Evolutionary conservation across 2,113 vertebrate species (phyloP).

Genomic region (Triplophysa rosa): DNA sequence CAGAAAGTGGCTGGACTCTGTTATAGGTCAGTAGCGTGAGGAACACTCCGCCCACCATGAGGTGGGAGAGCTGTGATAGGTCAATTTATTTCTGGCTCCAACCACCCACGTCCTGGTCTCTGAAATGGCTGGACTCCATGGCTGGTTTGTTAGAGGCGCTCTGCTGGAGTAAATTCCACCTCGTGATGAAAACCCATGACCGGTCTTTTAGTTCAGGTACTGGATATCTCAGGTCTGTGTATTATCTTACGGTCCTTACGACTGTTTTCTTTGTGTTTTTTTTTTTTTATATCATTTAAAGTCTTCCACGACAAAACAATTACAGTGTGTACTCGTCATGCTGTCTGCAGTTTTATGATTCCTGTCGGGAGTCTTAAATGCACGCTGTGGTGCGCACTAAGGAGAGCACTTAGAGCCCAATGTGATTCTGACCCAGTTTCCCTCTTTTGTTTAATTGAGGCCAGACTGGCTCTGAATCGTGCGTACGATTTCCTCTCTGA

Average conservation of each 20-base stretch:
- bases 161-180: conserved; percentile 55
- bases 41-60: conserved; percentile 49
- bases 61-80: conserved; percentile 32
- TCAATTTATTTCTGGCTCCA: conserved; percentile 32
- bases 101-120: conserved; percentile 4
- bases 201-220: conserved; percentile 57
- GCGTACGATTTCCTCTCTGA: conserved; percentile 6
- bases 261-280: background rate
- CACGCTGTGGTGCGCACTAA: conserved; percentile 23
- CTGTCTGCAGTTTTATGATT: conserved; percentile 33
- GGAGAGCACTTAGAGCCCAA: conserved; percentile 30
- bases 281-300: background rate
- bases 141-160: conserved; percentile 30
- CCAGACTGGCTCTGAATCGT: conserved; percentile 17
- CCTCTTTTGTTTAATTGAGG: conserved; percentile 34
- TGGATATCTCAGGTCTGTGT: conserved; percentile 64
- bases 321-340: conserved; percentile 25
- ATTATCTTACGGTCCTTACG: conserved; percentile 8
- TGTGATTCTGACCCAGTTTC: conserved; percentile 35
- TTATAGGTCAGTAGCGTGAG: conserved; percentile 77
- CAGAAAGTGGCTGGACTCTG: conserved; percentile 88
- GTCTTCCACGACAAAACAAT: conserved; percentile 44
- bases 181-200: conserved; percentile 60
- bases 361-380: conserved; percentile 18
- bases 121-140: conserved; percentile 49